Evolutionary conservation across 2,797 vertebrate genomes (phyloP).

Genomic region (Uromys caudimaculatus): DNA sequence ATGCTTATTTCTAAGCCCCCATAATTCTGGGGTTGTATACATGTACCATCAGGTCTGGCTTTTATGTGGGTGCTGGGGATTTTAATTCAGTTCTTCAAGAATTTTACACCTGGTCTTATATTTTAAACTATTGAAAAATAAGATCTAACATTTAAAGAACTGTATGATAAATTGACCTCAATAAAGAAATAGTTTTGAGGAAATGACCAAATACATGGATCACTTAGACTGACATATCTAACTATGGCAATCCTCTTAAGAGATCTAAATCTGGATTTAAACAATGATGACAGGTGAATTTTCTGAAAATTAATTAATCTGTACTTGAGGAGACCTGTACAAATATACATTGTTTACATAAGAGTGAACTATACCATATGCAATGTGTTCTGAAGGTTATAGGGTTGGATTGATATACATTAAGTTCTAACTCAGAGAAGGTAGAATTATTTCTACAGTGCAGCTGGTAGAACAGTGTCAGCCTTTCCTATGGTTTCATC

Average conservation of each 20-base stretch:
- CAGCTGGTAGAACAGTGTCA: not conserved
- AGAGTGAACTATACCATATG: not conserved
- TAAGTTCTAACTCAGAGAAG: not conserved
- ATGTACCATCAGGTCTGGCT: not conserved
- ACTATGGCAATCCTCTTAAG: not conserved
- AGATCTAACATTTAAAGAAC: not conserved
- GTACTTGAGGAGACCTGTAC: not conserved
- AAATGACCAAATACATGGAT: constrained; percentile 1
- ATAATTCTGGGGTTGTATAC: not conserved
- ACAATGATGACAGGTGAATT: not conserved
- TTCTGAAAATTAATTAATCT: constrained; percentile 35
- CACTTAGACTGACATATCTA: not conserved
- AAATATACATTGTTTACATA: not conserved
- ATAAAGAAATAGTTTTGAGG: constrained; percentile 5
- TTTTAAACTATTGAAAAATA: constrained; percentile 1
- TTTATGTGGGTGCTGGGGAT: not conserved
- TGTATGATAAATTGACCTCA: constrained; percentile 39
- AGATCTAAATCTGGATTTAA: constrained; percentile 2
- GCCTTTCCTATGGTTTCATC: constrained; percentile 3
- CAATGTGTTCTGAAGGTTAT: not conserved
- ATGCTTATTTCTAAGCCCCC: not conserved
- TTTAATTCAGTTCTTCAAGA: not conserved
- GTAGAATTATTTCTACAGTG: not conserved
- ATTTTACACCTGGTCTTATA: not conserved
- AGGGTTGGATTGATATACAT: not conserved